These are phyloP conservation scores for Brachyistius frenatus DNA, from an alignment of 2,113 vertebrate genomes.

Conservation along the genomic window DNA sequence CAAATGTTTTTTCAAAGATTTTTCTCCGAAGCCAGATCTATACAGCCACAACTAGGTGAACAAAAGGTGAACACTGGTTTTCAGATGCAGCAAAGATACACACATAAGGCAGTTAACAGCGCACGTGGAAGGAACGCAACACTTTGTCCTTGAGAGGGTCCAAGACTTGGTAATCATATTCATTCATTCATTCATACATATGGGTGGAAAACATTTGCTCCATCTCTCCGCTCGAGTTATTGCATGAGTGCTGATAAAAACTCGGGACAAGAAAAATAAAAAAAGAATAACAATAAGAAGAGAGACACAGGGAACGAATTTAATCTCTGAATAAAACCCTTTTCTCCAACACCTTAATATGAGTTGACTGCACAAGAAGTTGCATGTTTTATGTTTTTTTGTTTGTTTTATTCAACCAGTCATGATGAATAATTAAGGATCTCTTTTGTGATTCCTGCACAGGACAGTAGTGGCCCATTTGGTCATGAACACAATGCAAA, in stretches of 20 bases:
- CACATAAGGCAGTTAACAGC: conserved; percentile 25
- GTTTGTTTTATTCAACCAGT: background rate
- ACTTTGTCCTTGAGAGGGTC: conserved; percentile 81
- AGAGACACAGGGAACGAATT: conserved; percentile 49
- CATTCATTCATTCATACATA: conserved; percentile 78
- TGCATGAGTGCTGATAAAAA: conserved; percentile 70
- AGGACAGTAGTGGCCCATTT: background rate
- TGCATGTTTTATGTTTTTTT: conserved; percentile 16
- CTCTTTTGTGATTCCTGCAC: background rate
- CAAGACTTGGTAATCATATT: conserved; percentile 76
- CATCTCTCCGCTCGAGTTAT: conserved; percentile 61
- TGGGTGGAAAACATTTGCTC: conserved; percentile 75
- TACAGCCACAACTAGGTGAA: conserved; percentile 3
- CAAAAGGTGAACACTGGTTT: conserved; percentile 30
- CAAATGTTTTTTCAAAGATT: conserved; percentile 4
- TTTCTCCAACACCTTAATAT: conserved; percentile 35
- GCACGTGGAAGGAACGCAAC: conserved; percentile 29
- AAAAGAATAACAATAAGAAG: background rate
- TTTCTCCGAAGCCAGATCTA: background rate
- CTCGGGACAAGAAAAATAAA: conserved; percentile 25
- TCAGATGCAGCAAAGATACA: conserved; percentile 24
- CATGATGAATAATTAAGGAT: background rate
- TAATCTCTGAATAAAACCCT: conserved; percentile 49
- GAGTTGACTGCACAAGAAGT: conserved; percentile 20
- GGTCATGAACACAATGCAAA: background rate